Conservation (phyloP, 2,113 vertebrate species). For the Calyptomena viridis region DNA sequence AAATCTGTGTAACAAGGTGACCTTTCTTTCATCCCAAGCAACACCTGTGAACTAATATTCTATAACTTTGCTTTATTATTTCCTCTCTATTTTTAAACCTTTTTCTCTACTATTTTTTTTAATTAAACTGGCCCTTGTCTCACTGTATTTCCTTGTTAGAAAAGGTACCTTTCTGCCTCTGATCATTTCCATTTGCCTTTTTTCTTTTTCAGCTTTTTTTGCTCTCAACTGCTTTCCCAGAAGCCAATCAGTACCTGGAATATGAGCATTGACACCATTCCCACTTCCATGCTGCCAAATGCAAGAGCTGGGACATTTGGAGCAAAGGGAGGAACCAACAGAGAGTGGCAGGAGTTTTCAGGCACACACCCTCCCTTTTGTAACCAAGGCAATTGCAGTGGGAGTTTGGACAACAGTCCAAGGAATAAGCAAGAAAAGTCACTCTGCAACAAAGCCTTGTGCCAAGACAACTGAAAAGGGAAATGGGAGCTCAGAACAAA, state of each 20-base stretch:
- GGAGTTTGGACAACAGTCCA: not conserved
- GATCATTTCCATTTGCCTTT: not conserved
- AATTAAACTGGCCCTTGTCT: not conserved
- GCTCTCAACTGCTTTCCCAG: not conserved
- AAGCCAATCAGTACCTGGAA: not conserved
- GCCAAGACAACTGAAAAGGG: not conserved
- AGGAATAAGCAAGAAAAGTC: not conserved
- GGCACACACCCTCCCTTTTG: not conserved
- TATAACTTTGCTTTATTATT: not conserved
- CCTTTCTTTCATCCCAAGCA: not conserved
- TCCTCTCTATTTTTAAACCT: not conserved
- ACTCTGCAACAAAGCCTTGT: not conserved
- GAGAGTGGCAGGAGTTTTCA: not conserved
- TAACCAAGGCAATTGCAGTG: not conserved
- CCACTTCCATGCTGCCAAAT: not conserved
- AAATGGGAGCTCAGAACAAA: not conserved
- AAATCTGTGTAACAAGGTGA: not conserved
- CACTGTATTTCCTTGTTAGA: not conserved
- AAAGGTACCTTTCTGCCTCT: not conserved
- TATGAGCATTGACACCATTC: not conserved
- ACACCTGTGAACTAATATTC: not conserved
- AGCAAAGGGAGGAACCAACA: not conserved
- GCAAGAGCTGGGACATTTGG: not conserved
- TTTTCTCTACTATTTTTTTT: not conserved
- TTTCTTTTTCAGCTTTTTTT: not conserved